These are phyloP conservation scores for Parascotia fuliginaria DNA, from an alignment of 2,888 invertebrate species.

Conservation along the genomic window DNA sequence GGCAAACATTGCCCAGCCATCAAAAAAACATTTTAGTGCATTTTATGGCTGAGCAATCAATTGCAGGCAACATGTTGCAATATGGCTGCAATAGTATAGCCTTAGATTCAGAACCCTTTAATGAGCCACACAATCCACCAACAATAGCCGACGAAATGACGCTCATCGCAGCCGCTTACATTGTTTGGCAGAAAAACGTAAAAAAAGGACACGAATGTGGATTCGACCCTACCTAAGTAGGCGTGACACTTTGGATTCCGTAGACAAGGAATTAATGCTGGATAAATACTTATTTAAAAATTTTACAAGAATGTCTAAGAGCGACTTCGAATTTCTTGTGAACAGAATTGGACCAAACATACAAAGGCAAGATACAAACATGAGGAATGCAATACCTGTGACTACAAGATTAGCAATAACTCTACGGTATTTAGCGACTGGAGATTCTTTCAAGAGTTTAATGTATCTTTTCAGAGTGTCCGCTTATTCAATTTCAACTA, in stretches of 20 bases:
- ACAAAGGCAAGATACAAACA: constrained; percentile 16
- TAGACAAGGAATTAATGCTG: constrained; percentile 8
- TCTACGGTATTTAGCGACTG: constrained; percentile 20
- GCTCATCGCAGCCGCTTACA: too few relatives aligned
- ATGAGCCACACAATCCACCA: too few relatives aligned
- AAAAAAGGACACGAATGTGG: too few relatives aligned
- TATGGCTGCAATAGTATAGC: too few relatives aligned
- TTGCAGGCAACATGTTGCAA: too few relatives aligned
- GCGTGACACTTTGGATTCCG: constrained; percentile 2
- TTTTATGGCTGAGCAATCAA: background rate
- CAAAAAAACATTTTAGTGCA: background rate
- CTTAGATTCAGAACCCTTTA: too few relatives aligned
- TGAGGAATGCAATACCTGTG: constrained; percentile 20
- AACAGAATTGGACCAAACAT: constrained; percentile 27
- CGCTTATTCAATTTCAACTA: constrained; percentile 3
- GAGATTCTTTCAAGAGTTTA: constrained; percentile 19
- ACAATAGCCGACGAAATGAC: too few relatives aligned
- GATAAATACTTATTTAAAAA: constrained; percentile 17
- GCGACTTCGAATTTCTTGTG: constrained; percentile 9
- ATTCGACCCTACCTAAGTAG: constrained; percentile 5
- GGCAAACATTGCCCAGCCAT: background rate
- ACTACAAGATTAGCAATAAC: constrained; percentile 21
- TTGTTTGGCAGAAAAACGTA: too few relatives aligned
- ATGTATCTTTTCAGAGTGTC: constrained; percentile 7
- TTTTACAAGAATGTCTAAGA: constrained; percentile 21